These are phyloP conservation scores for Pycnomerus fuliginosus DNA, from an alignment of 2,888 invertebrate genomes.

Conservation along the genomic window DNA sequence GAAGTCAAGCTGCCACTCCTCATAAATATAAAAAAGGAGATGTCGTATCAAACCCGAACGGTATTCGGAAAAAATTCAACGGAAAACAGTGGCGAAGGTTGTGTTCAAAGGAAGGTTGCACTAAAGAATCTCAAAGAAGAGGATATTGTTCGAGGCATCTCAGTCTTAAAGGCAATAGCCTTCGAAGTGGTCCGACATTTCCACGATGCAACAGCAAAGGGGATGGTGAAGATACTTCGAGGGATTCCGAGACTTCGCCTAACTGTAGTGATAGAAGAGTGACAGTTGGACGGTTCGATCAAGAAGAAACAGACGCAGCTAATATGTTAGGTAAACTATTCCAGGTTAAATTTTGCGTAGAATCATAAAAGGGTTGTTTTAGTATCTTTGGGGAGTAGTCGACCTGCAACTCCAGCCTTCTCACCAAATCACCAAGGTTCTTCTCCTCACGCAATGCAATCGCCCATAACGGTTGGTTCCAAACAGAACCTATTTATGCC, in stretches of 20 bases:
- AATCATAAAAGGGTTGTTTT: conserved; percentile 33
- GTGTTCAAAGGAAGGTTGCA: conserved; percentile 93
- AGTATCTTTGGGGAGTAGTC: conserved; percentile 91
- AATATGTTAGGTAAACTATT: conserved; percentile 89
- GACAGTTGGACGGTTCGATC: conserved; percentile 83
- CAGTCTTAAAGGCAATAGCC: conserved; percentile 76
- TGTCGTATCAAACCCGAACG: conserved; percentile 89
- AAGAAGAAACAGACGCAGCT: conserved; percentile 95
- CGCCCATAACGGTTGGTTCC: conserved; percentile 69
- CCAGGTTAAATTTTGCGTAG: too few species aligned
- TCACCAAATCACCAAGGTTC: conserved; percentile 72
- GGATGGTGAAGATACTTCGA: conserved; percentile 82
- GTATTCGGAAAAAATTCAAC: conserved; percentile 98
- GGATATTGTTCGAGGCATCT: conserved; percentile 97
- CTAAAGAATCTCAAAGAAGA: conserved; percentile 94
- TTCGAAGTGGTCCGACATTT: conserved; percentile 52
- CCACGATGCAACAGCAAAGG: conserved; percentile 60
- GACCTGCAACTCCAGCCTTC: conserved; percentile 90
- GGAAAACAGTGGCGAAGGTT: conserved; percentile 99
- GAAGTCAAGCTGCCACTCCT: conserved; percentile 84
- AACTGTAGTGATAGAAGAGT: conserved; percentile 72
- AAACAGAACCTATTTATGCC: conserved; percentile 91
- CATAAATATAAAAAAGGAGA: conserved; percentile 98
- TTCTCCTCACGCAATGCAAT: conserved; percentile 67
- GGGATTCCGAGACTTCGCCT: conserved; percentile 88